phyloP scores from a whole-genome alignment of 2,797 vertebrate species.

The Nothura maculosa region DNA sequence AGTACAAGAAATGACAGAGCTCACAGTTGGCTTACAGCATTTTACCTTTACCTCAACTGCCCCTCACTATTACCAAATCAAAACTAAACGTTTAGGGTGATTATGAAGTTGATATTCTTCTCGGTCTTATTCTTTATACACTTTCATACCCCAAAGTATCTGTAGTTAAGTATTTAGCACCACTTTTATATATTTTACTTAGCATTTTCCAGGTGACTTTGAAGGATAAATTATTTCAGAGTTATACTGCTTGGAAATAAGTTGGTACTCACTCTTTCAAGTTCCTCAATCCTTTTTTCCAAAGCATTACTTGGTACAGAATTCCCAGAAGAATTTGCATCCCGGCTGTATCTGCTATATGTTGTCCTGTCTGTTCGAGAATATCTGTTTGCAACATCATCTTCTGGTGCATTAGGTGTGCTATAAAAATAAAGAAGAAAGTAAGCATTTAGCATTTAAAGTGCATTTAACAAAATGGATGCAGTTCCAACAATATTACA shows the following conservation, averaged over 20 bases:
- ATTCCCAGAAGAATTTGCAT: slow-evolving; percentile 79
- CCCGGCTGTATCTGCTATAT: slow-evolving; percentile 84
- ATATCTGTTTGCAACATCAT: slow-evolving; percentile 84
- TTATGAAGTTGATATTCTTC: slow-evolving; percentile 20
- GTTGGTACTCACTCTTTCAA: slow-evolving; percentile 88
- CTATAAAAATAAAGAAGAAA: slow-evolving; percentile 64
- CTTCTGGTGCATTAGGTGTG: slow-evolving; percentile 82
- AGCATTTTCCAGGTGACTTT: neutral
- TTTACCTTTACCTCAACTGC: neutral
- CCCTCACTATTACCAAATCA: neutral
- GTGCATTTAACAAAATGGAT: neutral
- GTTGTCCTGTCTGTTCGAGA: slow-evolving; percentile 80
- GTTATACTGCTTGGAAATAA: neutral
- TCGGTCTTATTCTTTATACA: neutral
- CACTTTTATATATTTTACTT: neutral
- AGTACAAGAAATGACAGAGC: neutral
- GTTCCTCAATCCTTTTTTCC: slow-evolving; percentile 94
- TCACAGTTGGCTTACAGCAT: neutral
- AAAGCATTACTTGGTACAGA: slow-evolving; percentile 78
- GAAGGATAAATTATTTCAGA: neutral
- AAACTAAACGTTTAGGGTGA: neutral
- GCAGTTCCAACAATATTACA: neutral
- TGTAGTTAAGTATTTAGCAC: neutral
- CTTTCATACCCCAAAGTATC: neutral
- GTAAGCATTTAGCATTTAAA: neutral